Evolutionary conservation across 1,140 invertebrate genomes (phyloP).

Genomic region (Micrasema longulum): DNA sequence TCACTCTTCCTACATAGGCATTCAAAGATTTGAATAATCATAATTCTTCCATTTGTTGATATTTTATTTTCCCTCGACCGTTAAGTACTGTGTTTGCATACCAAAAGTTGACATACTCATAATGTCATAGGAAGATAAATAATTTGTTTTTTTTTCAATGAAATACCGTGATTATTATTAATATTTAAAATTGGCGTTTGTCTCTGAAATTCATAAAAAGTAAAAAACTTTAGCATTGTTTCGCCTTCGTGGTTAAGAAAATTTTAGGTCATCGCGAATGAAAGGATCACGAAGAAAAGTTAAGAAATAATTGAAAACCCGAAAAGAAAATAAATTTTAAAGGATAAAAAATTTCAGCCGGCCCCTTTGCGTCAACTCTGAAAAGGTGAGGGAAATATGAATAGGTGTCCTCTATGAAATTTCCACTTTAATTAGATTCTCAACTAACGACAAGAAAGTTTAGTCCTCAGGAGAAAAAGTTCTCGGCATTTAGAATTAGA

Average conservation of each 20-base stretch:
- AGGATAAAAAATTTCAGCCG: constrained; percentile 21
- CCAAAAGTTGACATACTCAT: too few species aligned
- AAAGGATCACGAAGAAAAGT: constrained; percentile 20
- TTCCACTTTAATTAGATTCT: constrained; percentile 48
- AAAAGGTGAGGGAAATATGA: constrained; percentile 40
- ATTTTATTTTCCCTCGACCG: too few species aligned
- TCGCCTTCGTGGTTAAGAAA: background rate
- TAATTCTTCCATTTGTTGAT: too few species aligned
- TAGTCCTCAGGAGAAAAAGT: constrained; percentile 39
- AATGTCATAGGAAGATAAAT: too few species aligned
- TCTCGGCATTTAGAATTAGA: constrained; percentile 41
- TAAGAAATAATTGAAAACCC: constrained; percentile 28
- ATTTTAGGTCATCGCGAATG: background rate
- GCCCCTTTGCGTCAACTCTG: constrained; percentile 4
- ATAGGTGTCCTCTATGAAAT: constrained; percentile 43
- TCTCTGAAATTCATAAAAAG: too few species aligned
- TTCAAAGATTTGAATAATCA: too few species aligned
- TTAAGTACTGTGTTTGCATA: too few species aligned
- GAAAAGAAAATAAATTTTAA: constrained; percentile 39
- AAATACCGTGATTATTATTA: too few species aligned
- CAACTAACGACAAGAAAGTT: constrained; percentile 48
- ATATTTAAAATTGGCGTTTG: too few species aligned
- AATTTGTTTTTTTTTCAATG: too few species aligned
- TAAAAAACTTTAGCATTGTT: constrained; percentile 24
- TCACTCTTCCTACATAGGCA: too few species aligned